Evolutionary conservation across 2,113 vertebrate genomes (phyloP), one percentile per base, ranked within the genome.

Genomic region (Ardeotis arabs): DNA sequence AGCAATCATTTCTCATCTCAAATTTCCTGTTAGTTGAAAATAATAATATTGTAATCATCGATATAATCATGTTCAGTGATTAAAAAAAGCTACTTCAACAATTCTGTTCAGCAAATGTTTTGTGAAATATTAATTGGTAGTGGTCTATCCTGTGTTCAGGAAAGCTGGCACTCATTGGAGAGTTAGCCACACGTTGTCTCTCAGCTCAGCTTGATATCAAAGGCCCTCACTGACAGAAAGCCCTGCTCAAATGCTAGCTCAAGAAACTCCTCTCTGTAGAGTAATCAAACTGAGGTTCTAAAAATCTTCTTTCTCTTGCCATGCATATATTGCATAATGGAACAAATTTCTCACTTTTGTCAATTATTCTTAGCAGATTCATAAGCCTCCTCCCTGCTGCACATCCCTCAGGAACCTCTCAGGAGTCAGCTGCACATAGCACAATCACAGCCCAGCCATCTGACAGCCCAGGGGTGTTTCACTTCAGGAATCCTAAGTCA

Each of bases 1-100:
- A 80, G 50, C 22, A 77, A 37, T 93, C 50, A 67, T 73, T 92
- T 93, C 72, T 86, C 39, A 60, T 92, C 64, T 72, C 13, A 63
- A 69, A 85, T 59, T 88, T 90, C 63, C 41, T 80, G 50, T 56
- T 93, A 56, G 21, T 76, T 88, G 73, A 80, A 93, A 94, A 84
- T 59, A 64, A 62, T 89, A 56, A 41, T 56, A 60, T 44, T 80
- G 14, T 82, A 62, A 58, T 73, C 68, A 63, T 28, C 31, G 47
- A 70, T 0, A 2, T 62, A 41, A 58, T 58, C 41, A 17, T 0
- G 1, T 37, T 31, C 23, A 73, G 31, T 45, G 39, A 66, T 1
- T 56, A 35, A n/a, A 37, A 73, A 91, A 73, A 35, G 20, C 37
- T 88, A 45, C 22, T 37, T 78, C 33, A 14, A 15, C n/a, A 74